Evolutionary conservation across 2,797 vertebrate genomes (phyloP).

Genomic region (Sebastes flavidus): DNA sequence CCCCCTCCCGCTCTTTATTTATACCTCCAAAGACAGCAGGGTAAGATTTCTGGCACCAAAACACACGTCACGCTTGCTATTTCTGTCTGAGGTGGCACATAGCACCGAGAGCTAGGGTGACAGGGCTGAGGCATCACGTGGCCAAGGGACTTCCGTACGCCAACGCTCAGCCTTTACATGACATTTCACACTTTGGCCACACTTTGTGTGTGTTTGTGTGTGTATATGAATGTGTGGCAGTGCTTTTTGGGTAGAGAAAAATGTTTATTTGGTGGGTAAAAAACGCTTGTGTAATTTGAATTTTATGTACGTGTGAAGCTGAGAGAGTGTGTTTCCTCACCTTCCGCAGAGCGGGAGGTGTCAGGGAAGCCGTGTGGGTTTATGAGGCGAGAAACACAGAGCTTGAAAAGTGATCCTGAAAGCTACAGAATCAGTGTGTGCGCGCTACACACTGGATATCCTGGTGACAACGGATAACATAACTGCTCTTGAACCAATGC

Average conservation of each 20-base stretch:
- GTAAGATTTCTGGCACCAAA: slow-evolving; percentile 89
- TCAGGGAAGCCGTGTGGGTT: slow-evolving; percentile 47
- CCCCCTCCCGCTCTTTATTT: slow-evolving; percentile 65
- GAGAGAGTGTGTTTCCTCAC: slow-evolving; percentile 24
- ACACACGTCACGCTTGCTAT: slow-evolving; percentile 82
- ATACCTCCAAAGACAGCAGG: slow-evolving; percentile 75
- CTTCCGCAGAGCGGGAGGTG: slow-evolving; percentile 25
- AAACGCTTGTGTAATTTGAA: neutral
- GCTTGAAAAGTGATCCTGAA: slow-evolving; percentile 37
- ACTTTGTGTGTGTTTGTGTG: neutral
- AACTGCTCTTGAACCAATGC: neutral
- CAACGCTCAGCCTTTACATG: slow-evolving; percentile 37
- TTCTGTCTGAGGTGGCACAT: slow-evolving; percentile 80
- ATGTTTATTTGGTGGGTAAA: neutral
- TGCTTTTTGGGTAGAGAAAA: neutral
- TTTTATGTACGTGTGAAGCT: slow-evolving; percentile 7
- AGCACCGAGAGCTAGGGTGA: slow-evolving; percentile 78
- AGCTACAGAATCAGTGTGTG: neutral
- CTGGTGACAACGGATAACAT: neutral
- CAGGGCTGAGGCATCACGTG: slow-evolving; percentile 64
- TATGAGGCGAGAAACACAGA: slow-evolving; percentile 66
- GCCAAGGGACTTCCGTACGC: slow-evolving; percentile 62
- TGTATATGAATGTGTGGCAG: neutral
- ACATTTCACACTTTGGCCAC: slow-evolving; percentile 56
- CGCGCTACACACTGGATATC: slow-evolving; percentile 24